Evolutionary conservation across 2,888 invertebrate genomes (phyloP), one percentile per base, ranked within the genome.

Genomic region (Litoditis marina): DNA sequence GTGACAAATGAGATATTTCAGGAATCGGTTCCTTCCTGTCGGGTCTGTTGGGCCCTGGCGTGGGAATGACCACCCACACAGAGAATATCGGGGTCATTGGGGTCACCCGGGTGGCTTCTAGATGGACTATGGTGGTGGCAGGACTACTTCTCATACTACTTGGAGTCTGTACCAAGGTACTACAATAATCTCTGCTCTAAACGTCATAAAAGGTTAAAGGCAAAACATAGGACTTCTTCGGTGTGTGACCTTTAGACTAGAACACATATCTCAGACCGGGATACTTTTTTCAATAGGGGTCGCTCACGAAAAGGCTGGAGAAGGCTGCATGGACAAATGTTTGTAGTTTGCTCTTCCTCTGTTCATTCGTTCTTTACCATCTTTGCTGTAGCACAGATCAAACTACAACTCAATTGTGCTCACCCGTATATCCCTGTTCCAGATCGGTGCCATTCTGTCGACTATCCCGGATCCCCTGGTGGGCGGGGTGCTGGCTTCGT

Each of bases 81-180:
- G 91, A 92, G 83, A 92, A 92, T 83, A 91, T 92, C 46, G 92
- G 92, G 0, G 91, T 91, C 1, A 92, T 92, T 70, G 91, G 91
- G 34, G 90, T 91, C 1, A 91, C 91, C 1, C 90, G 90, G 86
- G 90, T 85, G 7, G 85, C 84, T n/a, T 85, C 85, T 61, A 74
- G 85, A 59, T 72, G 82, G 61, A 85, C 84, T 0, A 83, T 85
- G 73, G 79, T 83, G 47, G 73, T 82, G 25, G 84, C 85, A 0
- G 85, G 85, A 3, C 25, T 84, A 3, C 78, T 85, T 57, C 83
- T 86, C 67, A 78, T 85, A 11, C 36, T 83, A 6, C 80, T 84
- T 46, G 85, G 85, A 0, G 76, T 85, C 44, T 71, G 85, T 28
- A 85, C 85, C 1, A 86, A 85, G 66, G 83, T 72, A 51, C 27